A percentile compares a stretch with the other conserved stretches of the same genome.
These are phyloP conservation scores for Hirtodrosophila duncani DNA, from an alignment of 2,888 invertebrate genomes.

Conservation along the genomic window DNA sequence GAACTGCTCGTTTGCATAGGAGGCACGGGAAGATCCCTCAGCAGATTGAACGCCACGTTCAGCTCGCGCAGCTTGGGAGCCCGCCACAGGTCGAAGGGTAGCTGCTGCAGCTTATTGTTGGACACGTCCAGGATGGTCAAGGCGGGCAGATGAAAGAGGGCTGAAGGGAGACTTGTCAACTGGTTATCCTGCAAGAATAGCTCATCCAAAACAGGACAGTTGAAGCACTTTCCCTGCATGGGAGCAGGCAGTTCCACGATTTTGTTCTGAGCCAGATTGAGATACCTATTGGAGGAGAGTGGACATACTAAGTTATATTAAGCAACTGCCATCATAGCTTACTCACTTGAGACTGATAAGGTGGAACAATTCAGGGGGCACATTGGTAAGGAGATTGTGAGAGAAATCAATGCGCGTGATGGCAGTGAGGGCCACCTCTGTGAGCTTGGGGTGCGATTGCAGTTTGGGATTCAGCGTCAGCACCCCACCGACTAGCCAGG, in stretches of 20 bases:
- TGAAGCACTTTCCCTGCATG: slow-evolving; percentile 78
- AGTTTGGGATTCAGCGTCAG: slow-evolving; percentile 90
- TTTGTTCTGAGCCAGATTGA: slow-evolving; percentile 94
- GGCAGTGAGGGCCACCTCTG: slow-evolving; percentile 88
- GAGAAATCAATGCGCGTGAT: slow-evolving; percentile 96
- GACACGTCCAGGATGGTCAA: slow-evolving; percentile 92
- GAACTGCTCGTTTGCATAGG: slow-evolving; percentile 77
- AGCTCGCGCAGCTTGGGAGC: slow-evolving; percentile 91
- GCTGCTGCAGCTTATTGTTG: slow-evolving; percentile 91
- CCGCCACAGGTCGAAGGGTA: slow-evolving; percentile 92
- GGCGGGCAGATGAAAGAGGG: slow-evolving; percentile 88
- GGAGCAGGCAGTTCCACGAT: slow-evolving; percentile 85
- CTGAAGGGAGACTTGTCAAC: slow-evolving; percentile 88
- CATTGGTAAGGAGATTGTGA: slow-evolving; percentile 87
- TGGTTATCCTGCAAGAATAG: slow-evolving; percentile 95
- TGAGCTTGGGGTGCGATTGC: slow-evolving; percentile 83
- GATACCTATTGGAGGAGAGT: slow-evolving; percentile 79
- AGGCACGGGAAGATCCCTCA: slow-evolving; percentile 85
- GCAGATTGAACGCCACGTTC: slow-evolving; percentile 92
- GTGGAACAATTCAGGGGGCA: slow-evolving; percentile 91
- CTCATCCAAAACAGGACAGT: slow-evolving; percentile 91
- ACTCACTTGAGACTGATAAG: slow-evolving; percentile 86
- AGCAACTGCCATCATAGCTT: neutral
- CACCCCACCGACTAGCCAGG: slow-evolving; percentile 92
- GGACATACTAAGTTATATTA: slow-evolving; percentile 1